These are phyloP conservation scores for Morus bassanus DNA, from an alignment of 2,797 vertebrate species.

Conservation along the genomic window DNA sequence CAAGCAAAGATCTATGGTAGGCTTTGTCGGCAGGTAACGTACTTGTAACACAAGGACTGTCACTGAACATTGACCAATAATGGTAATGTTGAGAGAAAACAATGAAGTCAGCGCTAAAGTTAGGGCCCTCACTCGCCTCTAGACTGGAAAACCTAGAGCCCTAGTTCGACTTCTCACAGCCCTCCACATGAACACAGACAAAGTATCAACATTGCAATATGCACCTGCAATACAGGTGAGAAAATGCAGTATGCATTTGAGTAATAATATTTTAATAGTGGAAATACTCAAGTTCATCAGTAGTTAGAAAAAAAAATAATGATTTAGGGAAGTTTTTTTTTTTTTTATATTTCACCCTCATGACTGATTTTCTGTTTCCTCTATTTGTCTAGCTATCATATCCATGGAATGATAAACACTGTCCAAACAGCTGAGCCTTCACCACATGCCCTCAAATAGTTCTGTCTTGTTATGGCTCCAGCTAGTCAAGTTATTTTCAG, in stretches of 20 bases:
- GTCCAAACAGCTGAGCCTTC: background rate
- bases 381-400: background rate
- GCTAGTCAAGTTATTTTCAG: constrained; percentile 32
- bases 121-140: background rate
- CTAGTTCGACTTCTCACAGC: background rate
- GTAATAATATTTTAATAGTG: background rate
- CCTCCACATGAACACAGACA: background rate
- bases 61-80: background rate
- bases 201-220: background rate
- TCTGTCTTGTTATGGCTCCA: background rate
- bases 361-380: background rate
- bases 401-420: background rate
- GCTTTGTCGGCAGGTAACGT: background rate
- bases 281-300: background rate
- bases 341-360: background rate
- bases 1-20: background rate
- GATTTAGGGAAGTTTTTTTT: background rate
- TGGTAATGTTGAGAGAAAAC: background rate
- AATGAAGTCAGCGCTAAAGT: background rate
- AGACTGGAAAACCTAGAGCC: background rate
- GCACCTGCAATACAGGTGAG: background rate
- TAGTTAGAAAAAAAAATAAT: background rate
- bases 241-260: background rate
- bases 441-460: constrained; percentile 6
- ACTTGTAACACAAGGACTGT: background rate